These are phyloP conservation scores for Solenopsis invicta DNA, from an alignment of 1,140 invertebrate genomes.

Conservation along the genomic window DNA sequence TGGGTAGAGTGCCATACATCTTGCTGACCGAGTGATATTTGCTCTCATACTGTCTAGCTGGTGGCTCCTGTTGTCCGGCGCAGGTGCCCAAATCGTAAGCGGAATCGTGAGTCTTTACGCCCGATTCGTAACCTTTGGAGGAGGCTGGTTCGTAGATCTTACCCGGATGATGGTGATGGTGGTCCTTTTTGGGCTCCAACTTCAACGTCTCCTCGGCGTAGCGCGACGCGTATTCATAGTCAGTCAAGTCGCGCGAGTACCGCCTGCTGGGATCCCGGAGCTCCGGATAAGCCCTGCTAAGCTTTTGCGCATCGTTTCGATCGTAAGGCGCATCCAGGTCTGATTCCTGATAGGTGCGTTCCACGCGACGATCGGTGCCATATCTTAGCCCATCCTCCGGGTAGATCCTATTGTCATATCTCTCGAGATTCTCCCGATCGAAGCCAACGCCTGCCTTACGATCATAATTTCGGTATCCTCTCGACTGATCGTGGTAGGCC, in stretches of 20 bases:
- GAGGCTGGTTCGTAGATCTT: constrained; percentile 77
- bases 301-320: constrained; percentile 79
- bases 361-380: constrained; percentile 72
- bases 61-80: constrained; percentile 73
- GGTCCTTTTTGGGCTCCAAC: constrained; percentile 84
- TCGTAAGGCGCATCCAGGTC: constrained; percentile 84
- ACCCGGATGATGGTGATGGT: constrained; percentile 73
- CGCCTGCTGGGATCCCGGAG: constrained; percentile 78
- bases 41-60: constrained; percentile 77
- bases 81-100: constrained; percentile 81
- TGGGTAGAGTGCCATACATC: constrained; percentile 83
- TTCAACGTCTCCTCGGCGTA: constrained; percentile 85
- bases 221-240: constrained; percentile 83
- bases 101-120: constrained; percentile 84
- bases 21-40: constrained; percentile 82
- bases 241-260: constrained; percentile 83
- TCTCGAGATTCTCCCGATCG: constrained; percentile 80
- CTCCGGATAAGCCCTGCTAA: constrained; percentile 78
- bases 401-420: constrained; percentile 84
- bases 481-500: constrained; percentile 72
- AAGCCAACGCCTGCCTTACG: constrained; percentile 75
- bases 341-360: constrained; percentile 83
- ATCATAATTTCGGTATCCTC: constrained; percentile 77
- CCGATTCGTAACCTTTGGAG: constrained; percentile 84
- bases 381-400: constrained; percentile 82